Percentiles rank a stretch among this genome's conserved stretches.
phyloP scores from a whole-genome alignment of 2,797 vertebrate genomes.

The Lacerta viridis region DNA sequence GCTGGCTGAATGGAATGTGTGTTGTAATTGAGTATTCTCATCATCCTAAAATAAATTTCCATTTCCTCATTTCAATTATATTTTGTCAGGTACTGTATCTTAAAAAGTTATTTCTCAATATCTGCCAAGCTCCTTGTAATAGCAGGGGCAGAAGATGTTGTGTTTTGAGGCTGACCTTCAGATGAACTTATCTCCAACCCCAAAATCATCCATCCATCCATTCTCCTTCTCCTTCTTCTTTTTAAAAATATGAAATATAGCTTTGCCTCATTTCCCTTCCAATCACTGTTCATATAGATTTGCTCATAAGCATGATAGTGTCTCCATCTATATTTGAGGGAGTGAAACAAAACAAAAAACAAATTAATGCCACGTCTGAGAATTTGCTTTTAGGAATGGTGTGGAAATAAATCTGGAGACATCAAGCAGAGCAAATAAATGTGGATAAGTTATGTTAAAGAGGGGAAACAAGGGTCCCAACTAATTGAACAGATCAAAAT shows the following conservation, averaged over 20 bases:
- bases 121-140: conserved; percentile 19
- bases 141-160: neutral
- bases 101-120: neutral
- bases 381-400: conserved; percentile 7
- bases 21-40: conserved; percentile 11
- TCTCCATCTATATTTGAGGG: neutral
- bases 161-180: conserved; percentile 40
- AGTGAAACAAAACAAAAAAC: conserved; percentile 8
- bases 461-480: conserved; percentile 16
- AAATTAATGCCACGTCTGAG: neutral
- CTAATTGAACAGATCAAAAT: neutral
- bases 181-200: neutral
- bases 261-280: neutral
- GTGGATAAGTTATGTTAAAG: conserved; percentile 1
- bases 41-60: neutral
- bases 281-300: conserved; percentile 44
- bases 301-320: neutral
- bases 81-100: conserved; percentile 10
- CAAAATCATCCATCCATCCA: neutral
- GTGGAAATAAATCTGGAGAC: conserved; percentile 33
- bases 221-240: neutral
- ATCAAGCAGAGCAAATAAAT: conserved; percentile 31
- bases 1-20: neutral
- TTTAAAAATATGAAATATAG: neutral
- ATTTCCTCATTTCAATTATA: conserved; percentile 36